Conservation (phyloP, 2,888 invertebrate species). For the Watsonalla binaria region DNA sequence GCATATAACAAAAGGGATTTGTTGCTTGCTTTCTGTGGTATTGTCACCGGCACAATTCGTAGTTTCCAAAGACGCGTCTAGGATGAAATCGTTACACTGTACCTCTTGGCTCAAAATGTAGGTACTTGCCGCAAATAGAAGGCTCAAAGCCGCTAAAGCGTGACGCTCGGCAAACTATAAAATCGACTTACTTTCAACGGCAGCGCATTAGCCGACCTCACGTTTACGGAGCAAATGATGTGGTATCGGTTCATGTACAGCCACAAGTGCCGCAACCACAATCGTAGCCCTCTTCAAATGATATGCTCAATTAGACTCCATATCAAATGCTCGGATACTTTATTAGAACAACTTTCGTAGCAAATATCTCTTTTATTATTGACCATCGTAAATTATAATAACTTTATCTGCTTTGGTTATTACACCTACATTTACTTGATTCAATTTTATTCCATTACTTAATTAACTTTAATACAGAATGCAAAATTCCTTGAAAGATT, state of each 20-base stretch:
- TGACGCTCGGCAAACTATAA: conserved; percentile 29
- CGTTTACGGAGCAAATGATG: conserved; percentile 46
- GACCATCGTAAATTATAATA: background rate
- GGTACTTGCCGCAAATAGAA: conserved; percentile 12
- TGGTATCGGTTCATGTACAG: conserved; percentile 40
- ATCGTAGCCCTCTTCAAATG: conserved; percentile 20
- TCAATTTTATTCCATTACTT: background rate
- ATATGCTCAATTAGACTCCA: conserved; percentile 6
- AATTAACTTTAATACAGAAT: background rate
- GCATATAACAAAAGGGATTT: too few species aligned
- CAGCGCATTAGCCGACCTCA: conserved; percentile 38
- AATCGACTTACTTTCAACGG: conserved; percentile 46
- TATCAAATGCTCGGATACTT: background rate
- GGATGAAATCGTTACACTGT: too few species aligned
- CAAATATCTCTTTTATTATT: background rate
- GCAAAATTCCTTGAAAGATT: background rate
- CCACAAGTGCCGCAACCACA: conserved; percentile 35
- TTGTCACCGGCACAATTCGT: too few species aligned
- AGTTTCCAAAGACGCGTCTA: too few species aligned
- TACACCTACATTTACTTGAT: background rate
- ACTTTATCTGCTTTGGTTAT: background rate
- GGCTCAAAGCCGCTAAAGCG: conserved; percentile 12
- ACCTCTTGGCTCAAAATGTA: conserved; percentile 8
- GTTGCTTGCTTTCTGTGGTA: too few species aligned
- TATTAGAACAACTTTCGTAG: background rate